These are phyloP conservation scores for Cecidostiba fungosa DNA, from an alignment of 2,888 invertebrate species.

Conservation along the genomic window DNA sequence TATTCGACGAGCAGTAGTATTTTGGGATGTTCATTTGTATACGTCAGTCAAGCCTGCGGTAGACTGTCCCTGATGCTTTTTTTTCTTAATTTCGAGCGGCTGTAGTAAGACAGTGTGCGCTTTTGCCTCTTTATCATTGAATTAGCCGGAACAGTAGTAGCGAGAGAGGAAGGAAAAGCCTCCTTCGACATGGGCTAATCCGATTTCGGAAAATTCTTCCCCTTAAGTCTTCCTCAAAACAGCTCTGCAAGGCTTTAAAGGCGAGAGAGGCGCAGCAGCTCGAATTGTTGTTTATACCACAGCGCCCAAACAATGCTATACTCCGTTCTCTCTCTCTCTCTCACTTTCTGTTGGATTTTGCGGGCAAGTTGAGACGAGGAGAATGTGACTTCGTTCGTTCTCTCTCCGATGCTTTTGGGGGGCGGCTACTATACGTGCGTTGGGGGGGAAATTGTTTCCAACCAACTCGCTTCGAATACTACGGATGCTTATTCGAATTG, in stretches of 20 bases:
- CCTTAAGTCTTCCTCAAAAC: constrained; percentile 44
- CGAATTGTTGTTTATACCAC: constrained; percentile 23
- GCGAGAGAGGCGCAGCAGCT: background rate
- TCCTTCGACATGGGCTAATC: constrained; percentile 3
- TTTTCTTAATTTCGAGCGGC: no score
- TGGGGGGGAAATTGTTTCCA: background rate
- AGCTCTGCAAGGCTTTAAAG: background rate
- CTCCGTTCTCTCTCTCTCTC: background rate
- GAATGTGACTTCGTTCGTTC: constrained; percentile 9
- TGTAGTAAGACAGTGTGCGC: no score
- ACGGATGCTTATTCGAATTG: constrained; percentile 2
- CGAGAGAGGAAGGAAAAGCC: background rate
- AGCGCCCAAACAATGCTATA: constrained; percentile 7
- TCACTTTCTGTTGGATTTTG: background rate
- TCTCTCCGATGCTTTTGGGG: background rate
- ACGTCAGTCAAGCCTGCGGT: constrained; percentile 28
- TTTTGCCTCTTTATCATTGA: background rate
- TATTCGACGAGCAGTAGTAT: background rate
- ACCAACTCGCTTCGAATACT: background rate
- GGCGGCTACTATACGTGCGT: background rate
- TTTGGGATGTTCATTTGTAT: constrained; percentile 31
- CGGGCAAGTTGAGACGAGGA: background rate
- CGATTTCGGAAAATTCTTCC: constrained; percentile 32
- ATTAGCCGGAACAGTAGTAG: background rate
- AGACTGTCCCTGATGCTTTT: no score